Percentiles rank a stretch among this genome's conserved stretches.
Evolutionary conservation across 2,797 vertebrate species (phyloP).

Genomic region (Anguilla anguilla): DNA sequence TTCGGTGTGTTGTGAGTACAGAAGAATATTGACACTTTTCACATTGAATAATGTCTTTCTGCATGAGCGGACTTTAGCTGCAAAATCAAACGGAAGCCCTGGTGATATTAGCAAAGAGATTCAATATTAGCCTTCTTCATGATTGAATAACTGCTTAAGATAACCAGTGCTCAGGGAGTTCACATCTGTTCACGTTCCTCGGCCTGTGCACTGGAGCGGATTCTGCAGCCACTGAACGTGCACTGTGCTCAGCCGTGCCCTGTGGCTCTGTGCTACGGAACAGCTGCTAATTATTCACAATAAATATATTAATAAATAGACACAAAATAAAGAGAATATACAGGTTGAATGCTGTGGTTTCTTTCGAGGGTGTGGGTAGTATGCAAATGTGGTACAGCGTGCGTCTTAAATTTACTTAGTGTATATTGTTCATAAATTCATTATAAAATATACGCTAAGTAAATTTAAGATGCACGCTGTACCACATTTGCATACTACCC

Average conservation of each 20-base stretch:
- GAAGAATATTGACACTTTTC: background rate
- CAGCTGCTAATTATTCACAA: background rate
- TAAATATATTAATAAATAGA: background rate
- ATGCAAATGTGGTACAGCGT: no score
- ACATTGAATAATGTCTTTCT: background rate
- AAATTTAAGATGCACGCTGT: background rate
- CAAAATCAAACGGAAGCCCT: no score
- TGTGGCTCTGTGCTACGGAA: background rate
- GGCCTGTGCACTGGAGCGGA: background rate
- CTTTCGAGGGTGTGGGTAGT: no score
- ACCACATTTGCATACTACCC: background rate
- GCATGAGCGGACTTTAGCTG: background rate
- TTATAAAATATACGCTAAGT: background rate
- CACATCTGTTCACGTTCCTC: background rate
- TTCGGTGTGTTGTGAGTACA: no score
- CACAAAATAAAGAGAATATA: background rate
- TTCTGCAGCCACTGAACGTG: background rate
- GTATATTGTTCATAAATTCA: background rate
- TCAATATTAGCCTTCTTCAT: background rate
- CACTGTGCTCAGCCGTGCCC: background rate
- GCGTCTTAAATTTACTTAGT: no score
- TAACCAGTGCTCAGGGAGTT: background rate
- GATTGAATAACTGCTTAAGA: background rate
- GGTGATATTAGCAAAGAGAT: no score
- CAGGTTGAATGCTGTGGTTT: background rate